Evolutionary conservation across 2,888 invertebrate species (phyloP).

Genomic region (Yponomeuta evonymella): DNA sequence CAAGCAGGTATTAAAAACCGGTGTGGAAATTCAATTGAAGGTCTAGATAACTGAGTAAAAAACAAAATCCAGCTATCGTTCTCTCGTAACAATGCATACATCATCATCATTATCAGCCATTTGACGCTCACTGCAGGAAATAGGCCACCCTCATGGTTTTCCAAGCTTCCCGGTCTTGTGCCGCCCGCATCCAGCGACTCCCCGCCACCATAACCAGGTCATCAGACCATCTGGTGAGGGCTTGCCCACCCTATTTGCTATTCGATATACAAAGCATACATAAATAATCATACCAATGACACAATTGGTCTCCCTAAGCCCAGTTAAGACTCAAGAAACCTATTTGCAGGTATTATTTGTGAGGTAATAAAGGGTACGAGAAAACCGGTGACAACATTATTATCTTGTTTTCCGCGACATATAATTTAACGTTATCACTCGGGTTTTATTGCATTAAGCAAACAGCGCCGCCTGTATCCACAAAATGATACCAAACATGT

Average conservation of each 20-base stretch:
- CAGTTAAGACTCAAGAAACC: background rate
- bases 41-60: too few relatives aligned
- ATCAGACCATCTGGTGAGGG: too few relatives aligned
- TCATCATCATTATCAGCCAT: too few relatives aligned
- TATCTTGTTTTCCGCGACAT: background rate
- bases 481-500: background rate
- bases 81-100: background rate
- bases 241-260: too few relatives aligned
- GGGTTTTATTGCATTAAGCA: background rate
- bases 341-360: background rate
- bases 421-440: background rate
- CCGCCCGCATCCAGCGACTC: too few relatives aligned
- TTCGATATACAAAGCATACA: background rate
- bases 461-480: background rate
- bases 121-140: too few relatives aligned
- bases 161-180: too few relatives aligned
- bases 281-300: background rate
- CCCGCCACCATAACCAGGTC: too few relatives aligned
- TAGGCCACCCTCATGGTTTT: too few relatives aligned
- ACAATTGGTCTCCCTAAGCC: background rate
- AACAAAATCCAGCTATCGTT: too few relatives aligned
- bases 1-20: too few relatives aligned
- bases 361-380: background rate
- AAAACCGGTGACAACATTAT: background rate
- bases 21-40: too few relatives aligned